phyloP scores from a whole-genome alignment of 2,113 vertebrate genomes.

The Grantiella picta region DNA sequence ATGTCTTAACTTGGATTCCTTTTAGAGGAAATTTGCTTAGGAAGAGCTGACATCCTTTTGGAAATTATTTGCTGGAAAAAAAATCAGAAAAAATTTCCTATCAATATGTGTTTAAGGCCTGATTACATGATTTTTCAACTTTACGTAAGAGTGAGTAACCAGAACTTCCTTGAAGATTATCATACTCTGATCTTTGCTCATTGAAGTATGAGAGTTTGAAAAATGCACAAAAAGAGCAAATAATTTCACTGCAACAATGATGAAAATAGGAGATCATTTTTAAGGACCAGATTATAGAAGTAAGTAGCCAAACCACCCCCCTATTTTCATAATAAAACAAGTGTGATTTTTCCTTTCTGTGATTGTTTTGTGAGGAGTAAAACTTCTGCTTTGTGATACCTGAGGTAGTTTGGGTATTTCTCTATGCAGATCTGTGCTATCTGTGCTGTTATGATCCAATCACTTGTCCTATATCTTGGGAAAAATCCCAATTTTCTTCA shows the following conservation, averaged over 20 bases:
- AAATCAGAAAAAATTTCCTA: not conserved
- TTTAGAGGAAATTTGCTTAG: not conserved
- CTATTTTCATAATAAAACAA: not conserved
- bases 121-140: not conserved
- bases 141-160: not conserved
- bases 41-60: not conserved
- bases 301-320: not conserved
- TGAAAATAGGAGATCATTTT: not conserved
- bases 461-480: not conserved
- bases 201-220: not conserved
- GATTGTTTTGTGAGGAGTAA: not conserved
- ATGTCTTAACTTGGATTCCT: not conserved
- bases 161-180: not conserved
- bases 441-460: not conserved
- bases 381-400: not conserved
- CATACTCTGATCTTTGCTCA: not conserved
- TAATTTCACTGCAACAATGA: not conserved
- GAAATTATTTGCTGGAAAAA: not conserved
- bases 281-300: not conserved
- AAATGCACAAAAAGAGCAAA: not conserved
- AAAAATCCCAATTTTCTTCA: not conserved
- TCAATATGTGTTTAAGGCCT: not conserved
- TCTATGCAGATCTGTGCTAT: not conserved
- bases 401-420: not conserved
- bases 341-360: not conserved